phyloP scores from a whole-genome alignment of 2,113 vertebrate species.

The Regulus satrapa region DNA sequence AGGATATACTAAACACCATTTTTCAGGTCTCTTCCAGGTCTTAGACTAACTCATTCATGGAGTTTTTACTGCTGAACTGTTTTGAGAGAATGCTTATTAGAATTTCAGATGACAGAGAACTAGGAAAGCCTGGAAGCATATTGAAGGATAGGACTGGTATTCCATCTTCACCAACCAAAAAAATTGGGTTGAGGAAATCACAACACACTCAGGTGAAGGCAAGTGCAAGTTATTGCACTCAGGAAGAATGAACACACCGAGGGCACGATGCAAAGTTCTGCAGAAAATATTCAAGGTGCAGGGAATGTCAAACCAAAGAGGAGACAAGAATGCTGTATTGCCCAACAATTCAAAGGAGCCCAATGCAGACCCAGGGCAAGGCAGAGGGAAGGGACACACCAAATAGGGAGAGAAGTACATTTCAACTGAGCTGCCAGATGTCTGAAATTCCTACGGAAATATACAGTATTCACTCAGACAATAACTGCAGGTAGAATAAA shows the following conservation, averaged over 20 bases:
- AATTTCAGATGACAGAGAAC: not conserved
- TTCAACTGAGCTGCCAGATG: not conserved
- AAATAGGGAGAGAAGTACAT: rapidly evolving
- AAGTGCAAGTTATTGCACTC: not conserved
- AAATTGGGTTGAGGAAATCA: not conserved
- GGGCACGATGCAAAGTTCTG: not conserved
- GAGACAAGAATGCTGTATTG: not conserved
- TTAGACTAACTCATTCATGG: not conserved
- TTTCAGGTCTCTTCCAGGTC: not conserved
- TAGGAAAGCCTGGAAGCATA: not conserved
- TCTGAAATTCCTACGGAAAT: not conserved
- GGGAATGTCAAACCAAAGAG: not conserved
- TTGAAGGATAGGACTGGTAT: not conserved
- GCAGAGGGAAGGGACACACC: not conserved
- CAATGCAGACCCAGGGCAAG: rapidly evolving
- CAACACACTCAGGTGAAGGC: not conserved
- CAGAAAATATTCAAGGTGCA: not conserved
- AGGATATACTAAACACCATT: not conserved
- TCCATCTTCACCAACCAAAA: not conserved
- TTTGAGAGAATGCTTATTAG: not conserved
- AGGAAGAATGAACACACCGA: not conserved
- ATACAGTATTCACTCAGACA: not conserved
- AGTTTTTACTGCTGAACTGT: not conserved
- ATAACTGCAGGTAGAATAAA: not conserved
- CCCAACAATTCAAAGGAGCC: not conserved